Evolutionary conservation across 1,140 invertebrate genomes (phyloP).

Genomic region (Micrasema minimum): DNA sequence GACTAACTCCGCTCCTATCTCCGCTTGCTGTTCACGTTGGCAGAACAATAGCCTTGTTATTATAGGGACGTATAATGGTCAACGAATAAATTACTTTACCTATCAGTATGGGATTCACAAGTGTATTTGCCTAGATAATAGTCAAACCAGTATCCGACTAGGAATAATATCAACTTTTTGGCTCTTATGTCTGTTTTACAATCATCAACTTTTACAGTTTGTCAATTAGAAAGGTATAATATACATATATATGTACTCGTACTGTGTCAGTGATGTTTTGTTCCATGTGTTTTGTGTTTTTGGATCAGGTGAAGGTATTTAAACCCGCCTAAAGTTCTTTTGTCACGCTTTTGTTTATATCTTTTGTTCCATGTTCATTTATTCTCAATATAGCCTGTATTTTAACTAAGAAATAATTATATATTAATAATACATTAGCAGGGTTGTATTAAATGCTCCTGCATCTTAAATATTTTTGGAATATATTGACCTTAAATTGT

Average conservation of each 20-base stretch:
- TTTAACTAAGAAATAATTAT: slow-evolving; percentile 71
- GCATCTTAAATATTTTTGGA: slow-evolving; percentile 71
- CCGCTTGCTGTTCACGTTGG: slow-evolving; percentile 46
- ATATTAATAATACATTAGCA: slow-evolving; percentile 70
- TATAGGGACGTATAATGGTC: slow-evolving; percentile 45
- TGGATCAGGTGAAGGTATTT: slow-evolving; percentile 23
- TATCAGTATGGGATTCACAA: slow-evolving; percentile 68
- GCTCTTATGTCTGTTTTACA: slow-evolving; percentile 59
- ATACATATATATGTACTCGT: slow-evolving; percentile 25
- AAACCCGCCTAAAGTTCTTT: slow-evolving; percentile 45
- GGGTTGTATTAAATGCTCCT: slow-evolving; percentile 66
- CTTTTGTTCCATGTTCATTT: slow-evolving; percentile 58
- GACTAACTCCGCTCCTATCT: slow-evolving; percentile 32
- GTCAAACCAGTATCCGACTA: slow-evolving; percentile 67
- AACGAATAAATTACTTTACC: slow-evolving; percentile 65
- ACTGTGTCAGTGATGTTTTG: slow-evolving; percentile 37
- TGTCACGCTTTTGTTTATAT: slow-evolving; percentile 49
- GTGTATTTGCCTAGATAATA: slow-evolving; percentile 70
- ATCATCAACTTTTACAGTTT: slow-evolving; percentile 46
- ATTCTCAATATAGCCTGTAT: slow-evolving; percentile 70
- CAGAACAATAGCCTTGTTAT: slow-evolving; percentile 40
- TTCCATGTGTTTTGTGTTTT: slow-evolving; percentile 37
- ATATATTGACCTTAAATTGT: slow-evolving; percentile 71
- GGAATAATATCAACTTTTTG: slow-evolving; percentile 68
- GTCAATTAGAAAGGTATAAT: slow-evolving; percentile 50